Evolutionary conservation across 2,113 vertebrate genomes (phyloP).

Genomic region (Notarius lentiginosus): DNA sequence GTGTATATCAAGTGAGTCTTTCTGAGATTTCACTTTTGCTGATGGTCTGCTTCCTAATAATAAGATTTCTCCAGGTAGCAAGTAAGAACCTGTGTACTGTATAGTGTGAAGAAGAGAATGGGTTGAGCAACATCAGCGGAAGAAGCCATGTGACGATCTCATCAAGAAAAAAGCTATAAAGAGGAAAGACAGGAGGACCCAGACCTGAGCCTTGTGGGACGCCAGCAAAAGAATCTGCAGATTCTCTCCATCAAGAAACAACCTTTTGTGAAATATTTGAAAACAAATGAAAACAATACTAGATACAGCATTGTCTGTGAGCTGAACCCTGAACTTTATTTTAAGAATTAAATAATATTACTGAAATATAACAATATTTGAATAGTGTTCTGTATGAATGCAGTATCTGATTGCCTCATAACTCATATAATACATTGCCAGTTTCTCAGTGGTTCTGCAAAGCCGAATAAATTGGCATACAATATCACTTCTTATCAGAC

Average conservation of each 20-base stretch:
- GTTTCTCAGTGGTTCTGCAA: too few species aligned
- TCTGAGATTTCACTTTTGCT: neutral
- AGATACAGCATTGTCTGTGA: neutral
- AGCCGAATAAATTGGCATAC: too few species aligned
- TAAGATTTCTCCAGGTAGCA: neutral
- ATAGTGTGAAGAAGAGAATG: neutral
- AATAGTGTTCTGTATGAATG: too few species aligned
- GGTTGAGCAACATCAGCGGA: neutral
- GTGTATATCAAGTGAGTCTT: neutral
- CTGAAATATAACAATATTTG: neutral
- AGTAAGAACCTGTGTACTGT: neutral
- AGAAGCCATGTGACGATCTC: neutral
- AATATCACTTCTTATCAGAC: too few species aligned
- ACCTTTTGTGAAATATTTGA: neutral
- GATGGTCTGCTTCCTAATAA: neutral
- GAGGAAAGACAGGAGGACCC: neutral
- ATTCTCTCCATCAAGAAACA: neutral
- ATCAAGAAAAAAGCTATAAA: neutral
- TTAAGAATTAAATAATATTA: neutral
- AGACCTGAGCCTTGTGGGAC: neutral
- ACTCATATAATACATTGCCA: too few species aligned
- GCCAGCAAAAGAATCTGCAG: neutral
- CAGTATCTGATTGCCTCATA: too few species aligned
- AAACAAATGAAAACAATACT: neutral
- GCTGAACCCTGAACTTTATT: neutral